Base-by-base conservation (phyloP, 1,140 invertebrate species). In the Paraescarpia echinospica region DNA sequence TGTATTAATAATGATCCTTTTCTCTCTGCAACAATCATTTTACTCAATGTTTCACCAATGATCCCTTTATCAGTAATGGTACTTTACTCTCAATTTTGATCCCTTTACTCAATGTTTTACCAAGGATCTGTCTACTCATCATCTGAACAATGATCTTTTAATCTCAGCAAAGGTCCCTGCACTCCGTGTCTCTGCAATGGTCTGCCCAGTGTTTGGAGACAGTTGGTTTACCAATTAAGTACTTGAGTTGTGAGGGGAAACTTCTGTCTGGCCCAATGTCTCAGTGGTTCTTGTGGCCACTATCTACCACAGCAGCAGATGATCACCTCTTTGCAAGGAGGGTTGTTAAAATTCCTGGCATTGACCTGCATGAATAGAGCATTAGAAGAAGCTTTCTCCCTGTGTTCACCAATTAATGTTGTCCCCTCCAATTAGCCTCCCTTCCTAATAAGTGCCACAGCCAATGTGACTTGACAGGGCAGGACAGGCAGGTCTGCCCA, bases 341-440 rank as follows among this genome's bases (percentile, higher is more conserved):
- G 59, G 59, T 77, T 77, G 59, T 77, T 77, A 77, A 77, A 77
- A 77, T 77, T 77, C 59, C 59, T 77, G 59, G 59, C 59, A 77
- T 6, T 77, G 59, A 77, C 59, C 59, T 77, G 59, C 59, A 18
- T 22, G 59, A 27, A 77, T 22, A 31, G 27, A 77, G 4, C 59
- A 18, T 77, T 18, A 77, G 59, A 77, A 27, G 59, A 77, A 27
- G 8, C 22, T 77, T 77, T 6, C 59, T 77, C 59, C 59, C 59
- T 77, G 59, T 77, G 59, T 77, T 77, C 8, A 18, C 59, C 59
- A 77, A 77, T 77, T 77, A 77, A 77, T 77, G 59, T 18, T 77
- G 59, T 77, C 59, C 22, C 41, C 59, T 77, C 27, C 59, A 77
- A 77, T 77, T 77, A 77, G 59, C 59, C 59, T 18, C 4, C 12